Conservation (phyloP, 2,113 vertebrate species). For the Poicephalus gulielmi region DNA sequence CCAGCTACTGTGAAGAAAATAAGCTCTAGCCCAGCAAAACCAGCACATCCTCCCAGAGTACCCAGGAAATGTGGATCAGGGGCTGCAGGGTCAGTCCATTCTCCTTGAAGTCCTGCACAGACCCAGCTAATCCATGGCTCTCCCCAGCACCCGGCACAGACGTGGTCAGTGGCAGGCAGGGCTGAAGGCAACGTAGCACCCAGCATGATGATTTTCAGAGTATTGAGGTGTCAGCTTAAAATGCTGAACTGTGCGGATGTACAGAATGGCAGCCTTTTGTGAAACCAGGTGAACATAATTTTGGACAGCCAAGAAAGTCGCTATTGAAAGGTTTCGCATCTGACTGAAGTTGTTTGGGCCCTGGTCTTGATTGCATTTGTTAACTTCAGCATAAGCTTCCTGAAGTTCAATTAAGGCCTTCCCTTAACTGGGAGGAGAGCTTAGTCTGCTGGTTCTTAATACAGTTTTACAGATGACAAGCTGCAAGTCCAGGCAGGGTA, state of each 20-base stretch:
- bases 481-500: neutral
- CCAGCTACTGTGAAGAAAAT: neutral
- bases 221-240: neutral
- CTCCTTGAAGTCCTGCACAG: fast-evolving
- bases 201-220: neutral
- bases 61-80: neutral
- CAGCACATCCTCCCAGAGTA: neutral
- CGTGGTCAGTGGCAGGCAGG: fast-evolving
- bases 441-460: neutral
- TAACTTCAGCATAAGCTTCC: neutral
- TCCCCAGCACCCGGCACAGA: fast-evolving
- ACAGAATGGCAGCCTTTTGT: neutral
- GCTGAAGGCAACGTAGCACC: fast-evolving
- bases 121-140: neutral
- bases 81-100: neutral
- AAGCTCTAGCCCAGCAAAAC: neutral
- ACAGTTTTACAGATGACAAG: neutral
- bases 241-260: neutral
- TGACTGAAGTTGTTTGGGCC: neutral
- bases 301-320: neutral
- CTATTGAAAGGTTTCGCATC: neutral
- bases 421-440: neutral
- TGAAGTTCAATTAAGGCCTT: neutral
- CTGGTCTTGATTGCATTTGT: neutral
- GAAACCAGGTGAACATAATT: neutral